Base-by-base conservation (phyloP, 1,140 invertebrate species). In the Zophobas atratus region DNA sequence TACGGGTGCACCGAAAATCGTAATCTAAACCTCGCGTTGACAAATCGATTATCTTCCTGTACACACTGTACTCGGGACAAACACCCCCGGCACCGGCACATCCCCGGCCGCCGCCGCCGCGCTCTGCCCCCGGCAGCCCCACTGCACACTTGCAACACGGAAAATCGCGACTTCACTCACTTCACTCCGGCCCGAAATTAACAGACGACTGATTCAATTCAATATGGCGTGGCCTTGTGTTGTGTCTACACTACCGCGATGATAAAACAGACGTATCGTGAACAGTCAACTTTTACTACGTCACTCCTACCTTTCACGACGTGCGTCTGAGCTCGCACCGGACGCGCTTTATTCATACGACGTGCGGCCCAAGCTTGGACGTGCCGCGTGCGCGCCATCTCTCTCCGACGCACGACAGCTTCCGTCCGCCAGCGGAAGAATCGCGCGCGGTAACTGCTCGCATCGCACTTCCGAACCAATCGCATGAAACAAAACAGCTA, bases 181-280 rank as follows among this genome's bases (percentile, higher is more conserved):
- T 82, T 84, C 81, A 81, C 82, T 78, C 80, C 80, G 75, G 36
- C 70, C 80, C 83, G 82, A 84, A 85, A 85, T 84, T 84, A 85
- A 86, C 84, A 84, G 84, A 85, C 82, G 82, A 85, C 84, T 86
- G 85, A 85, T 86, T 86, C 83, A 84, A 86, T 86, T 85, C 85
- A 85, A 86, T 83, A 86, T 86, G 85, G 86, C 84, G 85, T 83
- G 85, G 82, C 82, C 85, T 84, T 85, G 83, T 83, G 85, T 85
- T 86, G 81, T 83, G 83, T 84, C 85, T 85, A 82, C 77, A 80
- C 77, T 77, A 77, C 77, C 70, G 78, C 63, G 81, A 53, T 75
- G 60, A 67, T 67, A 67, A 67, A 67, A 67, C 60, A 67, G 60
- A 67, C 60, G 60, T 67, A 43, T 43, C 60, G 60, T 43, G 38